Evolutionary conservation across 2,113 vertebrate genomes (phyloP), one percentile per base, ranked within the genome.

Genomic region (Equus przewalskii): DNA sequence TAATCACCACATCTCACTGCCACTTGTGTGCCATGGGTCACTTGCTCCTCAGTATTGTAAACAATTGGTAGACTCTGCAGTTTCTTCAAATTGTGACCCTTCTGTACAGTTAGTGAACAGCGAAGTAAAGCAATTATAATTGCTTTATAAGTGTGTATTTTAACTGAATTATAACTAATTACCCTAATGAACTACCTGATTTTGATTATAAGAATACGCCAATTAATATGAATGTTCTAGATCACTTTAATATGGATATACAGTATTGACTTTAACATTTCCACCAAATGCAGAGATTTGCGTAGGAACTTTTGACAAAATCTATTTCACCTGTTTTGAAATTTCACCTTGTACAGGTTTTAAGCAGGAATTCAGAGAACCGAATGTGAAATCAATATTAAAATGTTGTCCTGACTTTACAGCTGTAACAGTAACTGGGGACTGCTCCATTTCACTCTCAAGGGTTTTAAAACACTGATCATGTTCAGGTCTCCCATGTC

Each of bases 321-420:
- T 69, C 46, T 51, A 3, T 87, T 87, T 95, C 12, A 94, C 12
- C 46, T 84, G 14, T 49, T 95, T 96, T 67, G 62, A 92, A 80
- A 70, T 14, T 64, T 80, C 7, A 30, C 0, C 12, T 41, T 89
- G 33, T 65, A 84, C 13, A 26, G 6, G 4, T 96, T 91, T 87
- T 92, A 85, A 84, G 51, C 44, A 87, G 15, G 2, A 91, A 81
- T 33, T 78, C 51, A 97, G 80, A 80, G 44, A 96, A 62, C 15
- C 87, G 62, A 88, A 96, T 80, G 60, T 10, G 18, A 84, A 19
- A 60, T 83, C 9, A 33, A n/a, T 70, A 92, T 83, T 60, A 92
- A 94, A 94, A 65, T 75, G 44, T 44, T 93, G 60, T 26, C 28
- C 22, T 84, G 54, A 89, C 26, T 89, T 75, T 69, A 51, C 2